Conservation (phyloP, 2,888 invertebrate genomes). For the Serrognathus titanus region DNA sequence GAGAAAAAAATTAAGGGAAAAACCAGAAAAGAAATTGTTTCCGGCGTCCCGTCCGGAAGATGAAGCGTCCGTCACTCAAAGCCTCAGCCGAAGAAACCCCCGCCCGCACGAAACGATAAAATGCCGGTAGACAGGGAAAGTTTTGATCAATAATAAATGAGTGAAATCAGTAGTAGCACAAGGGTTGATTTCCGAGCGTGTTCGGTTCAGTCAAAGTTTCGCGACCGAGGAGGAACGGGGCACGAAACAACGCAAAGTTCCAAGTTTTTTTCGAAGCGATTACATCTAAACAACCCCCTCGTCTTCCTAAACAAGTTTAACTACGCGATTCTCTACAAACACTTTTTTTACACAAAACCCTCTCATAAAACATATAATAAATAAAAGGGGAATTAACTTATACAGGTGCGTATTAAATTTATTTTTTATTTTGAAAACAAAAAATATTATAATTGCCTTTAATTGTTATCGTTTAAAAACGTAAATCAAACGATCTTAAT, state of each 20-base stretch:
- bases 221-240: conserved; percentile 31
- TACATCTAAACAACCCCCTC: neutral
- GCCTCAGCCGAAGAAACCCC: neutral
- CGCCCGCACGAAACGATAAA: conserved; percentile 10
- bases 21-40: neutral
- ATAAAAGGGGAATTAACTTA: no score
- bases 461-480: no score
- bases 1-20: neutral
- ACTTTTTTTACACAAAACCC: no score
- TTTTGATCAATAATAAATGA: conserved; percentile 49
- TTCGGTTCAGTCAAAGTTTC: conserved; percentile 44
- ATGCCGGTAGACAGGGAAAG: conserved; percentile 38
- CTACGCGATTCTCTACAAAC: no score
- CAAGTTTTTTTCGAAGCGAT: conserved; percentile 2
- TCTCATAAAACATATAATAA: no score
- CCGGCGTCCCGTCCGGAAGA: neutral
- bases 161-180: conserved; percentile 34
- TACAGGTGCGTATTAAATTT: no score
- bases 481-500: no score
- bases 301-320: conserved; percentile 5
- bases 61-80: neutral
- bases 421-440: no score
- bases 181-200: conserved; percentile 33
- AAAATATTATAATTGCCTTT: no score
- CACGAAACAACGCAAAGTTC: conserved; percentile 13